A percentile compares a stretch with the other conserved stretches of the same genome.
Conservation (phyloP, 2,888 invertebrate species). For the Drosophila meridiana region DNA sequence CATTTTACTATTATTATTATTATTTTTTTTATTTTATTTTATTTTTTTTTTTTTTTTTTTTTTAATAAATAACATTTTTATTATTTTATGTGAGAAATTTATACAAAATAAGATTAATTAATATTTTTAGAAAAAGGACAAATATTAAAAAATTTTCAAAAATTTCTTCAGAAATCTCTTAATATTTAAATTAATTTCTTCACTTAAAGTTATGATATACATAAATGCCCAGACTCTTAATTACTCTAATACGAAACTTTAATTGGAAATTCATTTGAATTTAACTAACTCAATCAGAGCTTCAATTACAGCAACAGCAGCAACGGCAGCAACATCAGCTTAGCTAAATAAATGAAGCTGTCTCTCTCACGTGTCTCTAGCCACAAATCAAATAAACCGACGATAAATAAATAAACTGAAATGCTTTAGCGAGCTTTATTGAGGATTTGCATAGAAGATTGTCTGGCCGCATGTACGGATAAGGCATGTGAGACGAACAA, state of each 20-base stretch:
- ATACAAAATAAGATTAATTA: too few species aligned
- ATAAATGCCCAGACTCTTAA: background rate
- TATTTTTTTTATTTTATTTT: too few species aligned
- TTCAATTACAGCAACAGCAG: background rate
- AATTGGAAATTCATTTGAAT: background rate
- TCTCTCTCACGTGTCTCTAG: background rate
- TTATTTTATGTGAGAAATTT: too few species aligned
- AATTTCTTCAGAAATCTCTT: too few species aligned
- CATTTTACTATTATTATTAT: too few species aligned
- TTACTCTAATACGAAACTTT: background rate
- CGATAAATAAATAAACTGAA: slow-evolving; percentile 7
- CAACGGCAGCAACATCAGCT: background rate
- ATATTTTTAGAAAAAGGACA: too few species aligned
- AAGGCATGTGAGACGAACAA: background rate
- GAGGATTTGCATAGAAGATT: slow-evolving; percentile 3
- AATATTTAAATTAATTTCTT: background rate
- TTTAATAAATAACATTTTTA: too few species aligned
- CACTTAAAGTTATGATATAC: background rate
- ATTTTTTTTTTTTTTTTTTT: too few species aligned
- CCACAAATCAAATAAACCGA: slow-evolving; percentile 19
- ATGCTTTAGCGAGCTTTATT: slow-evolving; percentile 2
- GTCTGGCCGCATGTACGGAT: background rate
- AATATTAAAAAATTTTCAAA: too few species aligned
- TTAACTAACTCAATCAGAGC: background rate
- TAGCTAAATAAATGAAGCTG: background rate